These are phyloP conservation scores for Pteropus alecto DNA, from an alignment of 2,113 vertebrate genomes.

Conservation along the genomic window DNA sequence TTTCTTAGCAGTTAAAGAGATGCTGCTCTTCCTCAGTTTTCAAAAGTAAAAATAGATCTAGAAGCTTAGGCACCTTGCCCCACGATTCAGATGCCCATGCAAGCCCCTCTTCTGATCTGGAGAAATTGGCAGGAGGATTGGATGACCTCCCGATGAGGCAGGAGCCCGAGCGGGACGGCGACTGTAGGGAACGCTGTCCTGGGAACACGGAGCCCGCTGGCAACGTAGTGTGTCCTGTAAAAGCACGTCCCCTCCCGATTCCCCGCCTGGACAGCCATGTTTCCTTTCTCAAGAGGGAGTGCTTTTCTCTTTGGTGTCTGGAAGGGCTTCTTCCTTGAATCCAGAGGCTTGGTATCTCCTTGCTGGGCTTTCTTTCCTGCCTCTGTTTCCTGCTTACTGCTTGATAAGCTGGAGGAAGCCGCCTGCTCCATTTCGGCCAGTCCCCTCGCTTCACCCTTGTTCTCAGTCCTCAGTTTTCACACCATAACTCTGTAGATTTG, in stretches of 20 bases:
- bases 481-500: background rate
- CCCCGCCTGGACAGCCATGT: background rate
- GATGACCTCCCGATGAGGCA: background rate
- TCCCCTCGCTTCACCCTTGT: background rate
- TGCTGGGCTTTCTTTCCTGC: background rate
- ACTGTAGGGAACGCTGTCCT: background rate
- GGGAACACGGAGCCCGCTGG: background rate
- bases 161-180: background rate
- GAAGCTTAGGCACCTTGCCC: background rate
- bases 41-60: background rate
- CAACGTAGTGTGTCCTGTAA: background rate
- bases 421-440: background rate
- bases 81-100: background rate
- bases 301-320: background rate
- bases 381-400: constrained; percentile 21
- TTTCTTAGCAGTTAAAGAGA: constrained; percentile 31
- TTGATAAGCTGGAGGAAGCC: background rate
- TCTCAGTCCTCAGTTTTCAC: background rate
- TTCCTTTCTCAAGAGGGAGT: background rate
- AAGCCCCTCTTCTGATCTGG: background rate
- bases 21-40: constrained; percentile 26
- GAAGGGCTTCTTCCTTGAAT: background rate
- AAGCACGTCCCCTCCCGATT: background rate
- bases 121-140: background rate
- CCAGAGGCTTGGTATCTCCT: background rate